Base-by-base conservation (phyloP, 1,140 invertebrate species). In the Cyclina sinensis region DNA sequence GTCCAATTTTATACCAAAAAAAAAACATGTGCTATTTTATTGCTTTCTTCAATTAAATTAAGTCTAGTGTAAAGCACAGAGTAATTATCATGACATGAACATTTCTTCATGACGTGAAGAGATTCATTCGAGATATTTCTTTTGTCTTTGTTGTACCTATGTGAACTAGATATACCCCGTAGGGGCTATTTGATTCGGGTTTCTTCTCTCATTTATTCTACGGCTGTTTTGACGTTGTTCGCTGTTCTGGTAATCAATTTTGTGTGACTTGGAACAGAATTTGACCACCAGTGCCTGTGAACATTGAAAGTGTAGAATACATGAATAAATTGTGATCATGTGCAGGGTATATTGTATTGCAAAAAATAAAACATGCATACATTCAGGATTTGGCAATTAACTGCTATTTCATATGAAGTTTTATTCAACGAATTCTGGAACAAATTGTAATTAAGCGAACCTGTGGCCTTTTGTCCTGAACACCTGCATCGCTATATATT, bases 221-320 rank as follows among this genome's bases (percentile, higher is more conserved):
- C 9, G 65, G 24, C 11, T n/a, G 59, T 65, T 14, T 9, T 16
- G 51, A 37, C 21, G 35, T 18, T 30, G 24, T 7, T 14, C 54
- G 43, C 65, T 32, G 35, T 62, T n/a, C 16, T 65, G 24, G 7
- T 82, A 30, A 32, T 3, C 9, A 0, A n/a, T 7, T 68, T 82
- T 82, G n/a, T 73, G 82, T 1, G 82, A 46, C 39, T 84, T 84
- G n/a, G 85, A 87, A 27, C 85, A 79, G 59, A 59, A 79, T 54
- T 79, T 79, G 1, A 80, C 30, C 14, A 87, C 73, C 54, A 87
- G 51, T 46, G 39, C 76, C 73, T 87, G 54, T 80, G 73, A 87
- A 80, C 0, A 43, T 0, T 3, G 21, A 3, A 21, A 83, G 27
- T 76, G 27, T 39, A 73, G 11, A n/a, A 16, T 27, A 21, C 18